These are phyloP conservation scores for Meloidogyne hapla DNA, from an alignment of 1,140 invertebrate species.

Conservation along the genomic window DNA sequence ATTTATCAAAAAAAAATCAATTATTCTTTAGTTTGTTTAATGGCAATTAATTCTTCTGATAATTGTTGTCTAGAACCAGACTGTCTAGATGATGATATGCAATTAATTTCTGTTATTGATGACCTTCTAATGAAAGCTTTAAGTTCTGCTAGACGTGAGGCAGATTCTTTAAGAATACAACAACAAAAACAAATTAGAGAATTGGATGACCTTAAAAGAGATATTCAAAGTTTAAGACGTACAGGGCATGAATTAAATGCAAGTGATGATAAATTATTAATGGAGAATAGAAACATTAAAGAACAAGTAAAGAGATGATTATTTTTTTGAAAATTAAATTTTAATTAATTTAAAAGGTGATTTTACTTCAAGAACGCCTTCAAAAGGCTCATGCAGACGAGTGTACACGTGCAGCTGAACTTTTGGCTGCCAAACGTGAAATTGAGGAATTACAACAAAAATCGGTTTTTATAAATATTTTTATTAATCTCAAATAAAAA, in stretches of 20 bases:
- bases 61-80: conserved; percentile 21
- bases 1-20: too few species aligned
- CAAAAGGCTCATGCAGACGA: conserved; percentile 36
- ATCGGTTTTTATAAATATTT: conserved; percentile 21
- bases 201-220: conserved; percentile 45
- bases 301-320: conserved; percentile 29
- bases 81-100: conserved; percentile 37
- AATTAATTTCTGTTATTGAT: conserved; percentile 44
- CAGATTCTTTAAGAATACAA: conserved; percentile 48
- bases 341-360: conserved; percentile 21
- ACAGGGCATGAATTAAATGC: conserved; percentile 39
- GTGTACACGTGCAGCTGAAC: conserved; percentile 27
- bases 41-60: conserved; percentile 10
- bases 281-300: conserved; percentile 42
- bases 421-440: conserved; percentile 42
- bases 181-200: conserved; percentile 49
- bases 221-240: conserved; percentile 39
- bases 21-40: conserved; percentile 20
- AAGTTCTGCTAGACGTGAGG: conserved; percentile 36
- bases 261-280: conserved; percentile 35
- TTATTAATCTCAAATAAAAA: too few species aligned
- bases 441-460: conserved; percentile 46
- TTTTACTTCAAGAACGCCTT: conserved; percentile 35
- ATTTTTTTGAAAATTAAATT: neutral
- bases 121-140: conserved; percentile 47